These are phyloP conservation scores for Nothobranchius kuhntae DNA, from an alignment of 2,113 vertebrate species.

Conservation along the genomic window DNA sequence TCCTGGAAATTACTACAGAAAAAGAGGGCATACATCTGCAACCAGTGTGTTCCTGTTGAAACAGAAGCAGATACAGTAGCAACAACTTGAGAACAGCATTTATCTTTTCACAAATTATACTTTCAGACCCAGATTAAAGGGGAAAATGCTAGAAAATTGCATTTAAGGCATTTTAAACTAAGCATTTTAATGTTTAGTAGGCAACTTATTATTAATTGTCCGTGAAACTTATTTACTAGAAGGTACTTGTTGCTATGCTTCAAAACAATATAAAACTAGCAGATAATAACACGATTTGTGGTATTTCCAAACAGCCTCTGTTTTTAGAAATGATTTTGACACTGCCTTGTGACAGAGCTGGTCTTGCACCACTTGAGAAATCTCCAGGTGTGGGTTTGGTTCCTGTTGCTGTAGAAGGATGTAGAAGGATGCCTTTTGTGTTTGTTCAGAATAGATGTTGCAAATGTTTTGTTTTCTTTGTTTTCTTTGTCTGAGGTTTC, in stretches of 20 bases:
- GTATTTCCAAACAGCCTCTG: conserved; percentile 4
- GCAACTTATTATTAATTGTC: not conserved
- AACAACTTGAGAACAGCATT: too few species aligned
- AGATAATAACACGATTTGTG: not conserved
- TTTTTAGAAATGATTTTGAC: conserved; percentile 7
- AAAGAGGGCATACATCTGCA: too few species aligned
- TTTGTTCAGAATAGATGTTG: too few species aligned
- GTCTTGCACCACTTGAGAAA: conserved; percentile 32
- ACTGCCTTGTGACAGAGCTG: conserved; percentile 6
- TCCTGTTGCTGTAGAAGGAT: too few species aligned
- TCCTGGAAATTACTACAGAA: too few species aligned
- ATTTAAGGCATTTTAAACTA: too few species aligned
- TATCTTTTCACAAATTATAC: too few species aligned
- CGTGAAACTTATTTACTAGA: not conserved
- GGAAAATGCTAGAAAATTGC: too few species aligned
- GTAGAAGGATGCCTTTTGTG: not conserved
- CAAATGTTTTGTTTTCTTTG: not conserved
- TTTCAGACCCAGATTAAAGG: too few species aligned
- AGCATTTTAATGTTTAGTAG: not conserved
- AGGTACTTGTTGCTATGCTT: not conserved
- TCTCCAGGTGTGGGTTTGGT: not conserved
- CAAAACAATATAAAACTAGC: not conserved
- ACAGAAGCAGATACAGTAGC: too few species aligned
- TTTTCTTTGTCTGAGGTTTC: not conserved
- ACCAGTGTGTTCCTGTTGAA: too few species aligned